Evolutionary conservation across 1,140 invertebrate genomes (phyloP), one percentile per base, ranked within the genome.

Genomic region (Temnothorax nylanderi): DNA sequence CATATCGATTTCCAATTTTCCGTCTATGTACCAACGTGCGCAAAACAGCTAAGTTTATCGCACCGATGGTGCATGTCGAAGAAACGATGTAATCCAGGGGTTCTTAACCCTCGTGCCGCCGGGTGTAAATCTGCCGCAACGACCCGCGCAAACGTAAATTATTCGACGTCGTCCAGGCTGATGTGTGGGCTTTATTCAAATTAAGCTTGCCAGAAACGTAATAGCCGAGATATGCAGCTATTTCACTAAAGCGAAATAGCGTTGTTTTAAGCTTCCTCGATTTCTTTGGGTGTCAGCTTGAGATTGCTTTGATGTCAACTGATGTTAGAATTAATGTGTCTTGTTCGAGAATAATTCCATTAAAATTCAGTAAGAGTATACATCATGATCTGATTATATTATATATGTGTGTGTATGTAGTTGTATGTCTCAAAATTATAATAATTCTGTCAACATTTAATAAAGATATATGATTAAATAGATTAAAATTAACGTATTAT

Each of bases 1-100:
- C 76, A 71, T 88, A 92, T 92, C 91, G 91, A 92, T 92, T 92
- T 90, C 89, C 91, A 82, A 92, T 92, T 91, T 84, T 78, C 86
- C 56, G 86, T n/a, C 88, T 69, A 84, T 75, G 44, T 75, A 84
- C 51, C 18, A 47, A 74, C 37, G 54, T 32, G 86, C 67, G 82
- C 74, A 76, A 84, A 77, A 89, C 81, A 81, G 56, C 74, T 44
- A 82, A 89, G 82, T 86, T 67, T 86, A 88, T 80, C 78, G 88
- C 74, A 85, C 47, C 62, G 51, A 84, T 60, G 72, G 41, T 37
- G 67, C 49, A 41, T 32, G 69, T 75, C 80, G 54, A 84, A 84
- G 80, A 49, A 84, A 84, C 54, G 65, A 56, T 56, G 69, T 37
- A 74, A 82, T 82, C 69, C 69, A 60, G 41, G 54, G 54, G 80